Conservation (phyloP, 2,113 vertebrate genomes). For the Hyaena hyaena region DNA sequence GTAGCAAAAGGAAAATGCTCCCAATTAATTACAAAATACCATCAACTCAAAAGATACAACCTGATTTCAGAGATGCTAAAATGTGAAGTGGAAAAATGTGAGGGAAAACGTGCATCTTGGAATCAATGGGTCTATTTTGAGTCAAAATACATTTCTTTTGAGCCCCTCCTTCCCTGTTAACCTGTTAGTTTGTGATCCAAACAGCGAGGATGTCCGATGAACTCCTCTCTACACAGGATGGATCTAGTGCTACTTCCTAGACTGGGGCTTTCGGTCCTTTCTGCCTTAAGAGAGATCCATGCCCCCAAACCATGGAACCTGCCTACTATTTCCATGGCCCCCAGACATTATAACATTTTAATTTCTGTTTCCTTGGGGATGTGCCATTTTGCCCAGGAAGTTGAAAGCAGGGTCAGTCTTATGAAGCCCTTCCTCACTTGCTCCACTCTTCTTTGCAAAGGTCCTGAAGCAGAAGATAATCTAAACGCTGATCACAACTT, state of each 20-base stretch:
- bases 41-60: background rate
- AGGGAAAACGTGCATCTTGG: background rate
- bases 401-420: background rate
- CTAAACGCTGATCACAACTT: background rate
- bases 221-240: background rate
- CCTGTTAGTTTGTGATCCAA: background rate
- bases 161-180: background rate
- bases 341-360: background rate
- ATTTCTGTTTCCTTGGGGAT: background rate
- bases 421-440: background rate
- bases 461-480: background rate
- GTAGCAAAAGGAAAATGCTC: background rate
- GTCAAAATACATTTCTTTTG: background rate
- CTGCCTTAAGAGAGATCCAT: background rate
- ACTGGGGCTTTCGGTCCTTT: background rate
- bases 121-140: background rate
- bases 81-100: background rate
- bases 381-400: no score
- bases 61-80: background rate
- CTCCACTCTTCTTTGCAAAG: background rate
- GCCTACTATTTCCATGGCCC: background rate
- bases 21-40: background rate
- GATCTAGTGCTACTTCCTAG: fast-evolving
- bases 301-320: background rate
- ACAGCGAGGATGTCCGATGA: background rate